Percentiles rank a stretch among this genome's conserved stretches.
Conservation (phyloP, 2,113 vertebrate species). For the Myiagra hebetior region DNA sequence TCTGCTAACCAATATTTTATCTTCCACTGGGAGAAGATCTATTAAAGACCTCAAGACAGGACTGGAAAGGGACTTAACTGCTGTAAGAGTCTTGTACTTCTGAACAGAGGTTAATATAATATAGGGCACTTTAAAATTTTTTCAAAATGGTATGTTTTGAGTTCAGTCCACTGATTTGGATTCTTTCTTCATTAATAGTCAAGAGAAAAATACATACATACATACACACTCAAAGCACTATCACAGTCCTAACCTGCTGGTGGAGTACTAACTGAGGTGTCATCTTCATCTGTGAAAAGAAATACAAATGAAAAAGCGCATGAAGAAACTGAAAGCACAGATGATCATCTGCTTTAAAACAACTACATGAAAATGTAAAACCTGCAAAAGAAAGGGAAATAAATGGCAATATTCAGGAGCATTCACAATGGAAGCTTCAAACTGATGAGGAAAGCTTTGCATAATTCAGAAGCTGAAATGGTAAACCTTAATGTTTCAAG, state of each 20-base stretch:
- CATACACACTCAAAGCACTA: slow-evolving; percentile 39
- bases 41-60: background rate
- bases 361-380: slow-evolving; percentile 47
- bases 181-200: background rate
- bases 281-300: slow-evolving; percentile 83
- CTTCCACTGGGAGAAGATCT: background rate
- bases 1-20: background rate
- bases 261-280: slow-evolving; percentile 68
- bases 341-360: slow-evolving; percentile 27
- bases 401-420: slow-evolving; percentile 30
- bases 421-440: slow-evolving; percentile 57
- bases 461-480: slow-evolving; percentile 58
- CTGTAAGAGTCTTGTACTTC: background rate
- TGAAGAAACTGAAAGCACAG: slow-evolving; percentile 57
- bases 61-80: background rate
- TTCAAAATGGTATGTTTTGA: background rate
- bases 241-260: slow-evolving; percentile 77
- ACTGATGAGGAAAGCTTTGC: slow-evolving; percentile 54
- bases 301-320: slow-evolving; percentile 66
- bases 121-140: background rate
- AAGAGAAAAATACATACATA: slow-evolving; percentile 54
- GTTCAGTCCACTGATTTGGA: background rate
- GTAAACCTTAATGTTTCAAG: slow-evolving; percentile 41
- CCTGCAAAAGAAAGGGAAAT: slow-evolving; percentile 69
- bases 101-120: background rate